These are phyloP conservation scores for Siniperca obscura DNA, from an alignment of 2,797 vertebrate genomes.

Conservation along the genomic window DNA sequence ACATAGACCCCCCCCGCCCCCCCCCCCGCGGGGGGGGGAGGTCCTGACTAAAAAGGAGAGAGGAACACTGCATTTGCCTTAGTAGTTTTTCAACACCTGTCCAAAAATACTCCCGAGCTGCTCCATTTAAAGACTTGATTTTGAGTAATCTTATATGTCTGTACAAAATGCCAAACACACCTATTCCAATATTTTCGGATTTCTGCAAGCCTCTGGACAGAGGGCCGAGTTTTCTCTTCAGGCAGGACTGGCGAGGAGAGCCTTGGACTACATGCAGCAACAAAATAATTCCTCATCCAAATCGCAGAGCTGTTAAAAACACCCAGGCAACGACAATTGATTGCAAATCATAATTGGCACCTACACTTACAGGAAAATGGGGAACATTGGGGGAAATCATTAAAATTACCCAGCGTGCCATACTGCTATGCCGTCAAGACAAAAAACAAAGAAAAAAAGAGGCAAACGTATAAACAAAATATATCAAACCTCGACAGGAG, in stretches of 20 bases:
- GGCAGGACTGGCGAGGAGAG: slow-evolving; percentile 64
- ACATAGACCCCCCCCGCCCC: slow-evolving; percentile 43
- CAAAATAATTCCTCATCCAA: slow-evolving; percentile 63
- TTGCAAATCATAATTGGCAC: slow-evolving; percentile 69
- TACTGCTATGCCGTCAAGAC: slow-evolving; percentile 59
- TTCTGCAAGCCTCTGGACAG: slow-evolving; percentile 51
- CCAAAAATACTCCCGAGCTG: slow-evolving; percentile 78
- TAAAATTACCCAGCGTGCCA: slow-evolving; percentile 65
- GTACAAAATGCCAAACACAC: slow-evolving; percentile 79
- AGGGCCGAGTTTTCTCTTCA: slow-evolving; percentile 57
- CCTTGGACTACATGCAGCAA: slow-evolving; percentile 75
- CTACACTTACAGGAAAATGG: slow-evolving; percentile 58
- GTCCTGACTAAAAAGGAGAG: too few relatives aligned
- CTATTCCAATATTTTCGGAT: slow-evolving; percentile 67
- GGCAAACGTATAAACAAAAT: slow-evolving; percentile 63
- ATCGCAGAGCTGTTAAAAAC: slow-evolving; percentile 65
- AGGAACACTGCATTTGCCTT: slow-evolving; percentile 76
- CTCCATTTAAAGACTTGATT: slow-evolving; percentile 78
- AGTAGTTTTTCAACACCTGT: slow-evolving; percentile 73
- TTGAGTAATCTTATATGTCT: slow-evolving; percentile 73
- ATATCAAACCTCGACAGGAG: slow-evolving; percentile 64
- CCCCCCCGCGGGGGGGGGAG: too few relatives aligned
- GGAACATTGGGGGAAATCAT: slow-evolving; percentile 40
- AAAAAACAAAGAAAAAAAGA: slow-evolving; percentile 36
- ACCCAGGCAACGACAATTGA: slow-evolving; percentile 61